These are phyloP conservation scores for Nephrotoma appendiculata DNA, from an alignment of 2,888 invertebrate genomes.

Conservation along the genomic window DNA sequence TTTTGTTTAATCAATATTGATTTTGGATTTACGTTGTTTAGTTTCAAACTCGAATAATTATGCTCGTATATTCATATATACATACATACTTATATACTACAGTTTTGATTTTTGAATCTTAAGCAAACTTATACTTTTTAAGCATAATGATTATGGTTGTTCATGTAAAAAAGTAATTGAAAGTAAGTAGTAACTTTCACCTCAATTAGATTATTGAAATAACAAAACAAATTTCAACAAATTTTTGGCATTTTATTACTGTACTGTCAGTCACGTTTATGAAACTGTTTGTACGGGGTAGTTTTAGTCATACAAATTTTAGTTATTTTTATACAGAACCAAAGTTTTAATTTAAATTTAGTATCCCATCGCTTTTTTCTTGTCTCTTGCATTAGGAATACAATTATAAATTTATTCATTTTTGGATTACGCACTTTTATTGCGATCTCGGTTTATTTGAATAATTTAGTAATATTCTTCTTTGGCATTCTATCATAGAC, in stretches of 20 bases:
- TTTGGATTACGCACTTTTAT: no score
- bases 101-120: background rate
- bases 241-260: background rate
- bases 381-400: no score
- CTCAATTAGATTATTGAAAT: background rate
- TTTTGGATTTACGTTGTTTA: background rate
- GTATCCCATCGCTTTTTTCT: no score
- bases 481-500: no score
- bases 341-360: no score
- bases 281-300: background rate
- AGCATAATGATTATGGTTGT: background rate
- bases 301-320: no score
- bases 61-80: background rate
- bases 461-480: no score
- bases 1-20: background rate
- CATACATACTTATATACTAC: background rate
- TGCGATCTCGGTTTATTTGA: no score
- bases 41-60: background rate
- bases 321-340: no score
- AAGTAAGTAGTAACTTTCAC: background rate
- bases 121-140: background rate
- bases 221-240: background rate
- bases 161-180: background rate
- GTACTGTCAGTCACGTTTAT: background rate
- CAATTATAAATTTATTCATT: no score